Conservation (phyloP, 2,797 vertebrate genomes). For the Echeneis naucrates region DNA sequence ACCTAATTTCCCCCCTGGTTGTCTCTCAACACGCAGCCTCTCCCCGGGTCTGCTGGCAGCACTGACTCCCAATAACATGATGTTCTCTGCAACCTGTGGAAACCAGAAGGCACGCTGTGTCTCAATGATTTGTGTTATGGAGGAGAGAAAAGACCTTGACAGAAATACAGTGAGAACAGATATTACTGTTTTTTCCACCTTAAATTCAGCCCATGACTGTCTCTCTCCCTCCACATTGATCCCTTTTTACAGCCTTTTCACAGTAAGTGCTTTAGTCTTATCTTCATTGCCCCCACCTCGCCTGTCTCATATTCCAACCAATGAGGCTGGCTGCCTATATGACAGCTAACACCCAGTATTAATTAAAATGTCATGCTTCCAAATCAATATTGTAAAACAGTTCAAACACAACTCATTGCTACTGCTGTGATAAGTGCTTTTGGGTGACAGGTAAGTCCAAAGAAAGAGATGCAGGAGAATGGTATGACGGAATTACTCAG, state of each 20-base stretch:
- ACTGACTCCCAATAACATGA: conserved; percentile 61
- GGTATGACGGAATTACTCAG: conserved; percentile 80
- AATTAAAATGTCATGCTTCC: conserved; percentile 86
- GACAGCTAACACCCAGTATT: conserved; percentile 83
- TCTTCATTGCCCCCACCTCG: conserved; percentile 75
- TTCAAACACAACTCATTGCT: conserved; percentile 80
- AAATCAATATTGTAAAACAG: conserved; percentile 86
- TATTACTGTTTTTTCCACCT: conserved; percentile 73
- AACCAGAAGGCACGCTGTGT: conserved; percentile 72
- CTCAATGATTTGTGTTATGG: conserved; percentile 75
- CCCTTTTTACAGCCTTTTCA: conserved; percentile 77
- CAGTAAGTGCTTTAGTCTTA: conserved; percentile 80
- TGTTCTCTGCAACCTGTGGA: conserved; percentile 71
- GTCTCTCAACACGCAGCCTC: conserved; percentile 63
- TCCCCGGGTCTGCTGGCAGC: conserved; percentile 58
- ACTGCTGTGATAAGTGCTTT: conserved; percentile 83
- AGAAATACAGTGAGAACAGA: conserved; percentile 72
- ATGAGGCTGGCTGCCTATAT: conserved; percentile 68
- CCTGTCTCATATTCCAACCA: conserved; percentile 76
- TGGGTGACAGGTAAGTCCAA: conserved; percentile 84
- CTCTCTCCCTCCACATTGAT: conserved; percentile 75
- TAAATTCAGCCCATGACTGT: conserved; percentile 75
- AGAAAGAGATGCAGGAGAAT: conserved; percentile 78
- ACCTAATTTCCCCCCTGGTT: conserved; percentile 80
- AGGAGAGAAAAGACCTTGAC: conserved; percentile 74